phyloP scores from a whole-genome alignment of 2,113 vertebrate genomes.

The Trogon melanurus region DNA sequence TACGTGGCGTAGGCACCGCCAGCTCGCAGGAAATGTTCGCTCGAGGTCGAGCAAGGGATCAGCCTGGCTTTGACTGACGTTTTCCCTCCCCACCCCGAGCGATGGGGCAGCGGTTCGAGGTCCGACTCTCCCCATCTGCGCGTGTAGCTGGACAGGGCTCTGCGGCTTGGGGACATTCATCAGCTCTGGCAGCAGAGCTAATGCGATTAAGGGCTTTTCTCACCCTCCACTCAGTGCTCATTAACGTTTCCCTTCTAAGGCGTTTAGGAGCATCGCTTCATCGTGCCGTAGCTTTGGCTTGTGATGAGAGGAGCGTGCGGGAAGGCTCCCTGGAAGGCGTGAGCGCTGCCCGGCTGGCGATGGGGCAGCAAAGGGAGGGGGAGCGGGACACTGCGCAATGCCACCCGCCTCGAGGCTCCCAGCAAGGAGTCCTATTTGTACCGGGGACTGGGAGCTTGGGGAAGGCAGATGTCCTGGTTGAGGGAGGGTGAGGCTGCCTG shows the following conservation, averaged over 20 bases:
- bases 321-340: fast-evolving
- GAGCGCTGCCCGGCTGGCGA: fast-evolving
- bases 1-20: fast-evolving
- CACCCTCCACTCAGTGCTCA: not conserved
- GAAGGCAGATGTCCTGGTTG: not conserved
- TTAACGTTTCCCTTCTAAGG: constrained; percentile 1
- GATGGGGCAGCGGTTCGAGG: fast-evolving
- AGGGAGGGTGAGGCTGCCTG: not conserved
- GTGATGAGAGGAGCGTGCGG: fast-evolving
- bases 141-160: not conserved
- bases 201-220: constrained; percentile 29
- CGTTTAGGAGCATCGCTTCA: not conserved
- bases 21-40: fast-evolving
- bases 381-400: fast-evolving
- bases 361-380: not conserved
- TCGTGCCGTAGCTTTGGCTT: not conserved
- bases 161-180: not conserved
- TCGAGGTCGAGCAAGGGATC: not conserved
- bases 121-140: fast-evolving
- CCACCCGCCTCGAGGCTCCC: fast-evolving
- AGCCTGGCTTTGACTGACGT: not conserved
- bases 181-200: not conserved
- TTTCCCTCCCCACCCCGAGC: not conserved
- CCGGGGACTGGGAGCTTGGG: fast-evolving
- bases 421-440: not conserved